Evolutionary conservation across 2,888 invertebrate genomes (phyloP), one percentile per base, ranked within the genome.

Genomic region (Andrena trimmerana): DNA sequence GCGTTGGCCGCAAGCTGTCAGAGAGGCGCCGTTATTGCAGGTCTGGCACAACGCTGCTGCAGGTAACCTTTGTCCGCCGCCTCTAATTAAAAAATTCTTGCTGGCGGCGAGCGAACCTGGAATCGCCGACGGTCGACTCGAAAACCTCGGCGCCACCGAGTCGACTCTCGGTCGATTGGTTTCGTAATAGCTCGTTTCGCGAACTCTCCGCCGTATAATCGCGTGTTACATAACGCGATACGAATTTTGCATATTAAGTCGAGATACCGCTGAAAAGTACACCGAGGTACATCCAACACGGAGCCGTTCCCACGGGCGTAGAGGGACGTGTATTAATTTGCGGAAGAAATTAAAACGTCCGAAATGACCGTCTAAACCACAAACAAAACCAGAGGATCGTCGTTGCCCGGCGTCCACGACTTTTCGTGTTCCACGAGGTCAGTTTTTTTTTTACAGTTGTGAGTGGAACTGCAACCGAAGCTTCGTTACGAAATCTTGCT

Each of bases 71-170:
- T 54, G 67, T 81, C 69, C 82, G 65, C 36, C 31, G 72, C 1
- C 29, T 72, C 73, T 83, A 83, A 83, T 83, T 78, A 77, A 83
- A 83, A 78, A 78, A 82, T 77, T 77, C 83, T 73, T 73, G 16
- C 52, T 36, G 29, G 33, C n/a, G 57, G 8, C 20, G 24, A 27
- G n/a, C 27, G 52, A 78, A 67, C 63, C 57, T 69, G 68, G 33
- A 63, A 76, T 68, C 63, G 63, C 10, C 57, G 29, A 52, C 48
- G 36, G 31, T 16, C 73, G 33, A 75, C 50, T 70, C 81, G 74
- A 80, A 72, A 82, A 71, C 80, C 67, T 29, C 54, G 62, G 81
- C 81, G 81, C 81, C 81, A 66, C 24, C 7, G 16, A 48, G 81
- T 70, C 81, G 73, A 69, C 57, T 20, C 57, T 10, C 65, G 73